A percentile compares a stretch with the other conserved stretches of the same genome.
Conservation (phyloP, 92 coral and sea anemone genomes). For the Phenganax stokvisi region DNA sequence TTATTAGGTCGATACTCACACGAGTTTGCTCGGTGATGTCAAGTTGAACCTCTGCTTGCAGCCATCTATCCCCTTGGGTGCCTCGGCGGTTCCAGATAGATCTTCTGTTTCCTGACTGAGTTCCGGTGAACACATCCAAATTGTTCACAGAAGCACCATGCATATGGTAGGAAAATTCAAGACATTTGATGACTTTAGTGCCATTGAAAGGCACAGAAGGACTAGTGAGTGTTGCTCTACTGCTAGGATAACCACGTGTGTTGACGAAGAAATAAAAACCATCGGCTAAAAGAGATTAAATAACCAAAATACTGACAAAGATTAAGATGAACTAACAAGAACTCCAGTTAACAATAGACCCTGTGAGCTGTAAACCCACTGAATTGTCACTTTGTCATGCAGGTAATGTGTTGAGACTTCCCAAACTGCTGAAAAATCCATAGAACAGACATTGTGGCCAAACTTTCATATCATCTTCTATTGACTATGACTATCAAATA, state of each 20-base stretch:
- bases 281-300: slow-evolving; percentile 46
- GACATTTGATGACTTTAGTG: slow-evolving; percentile 61
- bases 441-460: too few relatives aligned
- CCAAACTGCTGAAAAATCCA: too few relatives aligned
- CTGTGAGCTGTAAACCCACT: too few relatives aligned
- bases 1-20: slow-evolving; percentile 43
- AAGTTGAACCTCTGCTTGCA: slow-evolving; percentile 67
- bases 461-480: too few relatives aligned
- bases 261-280: slow-evolving; percentile 86
- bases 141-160: slow-evolving; percentile 86
- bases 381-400: too few relatives aligned
- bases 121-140: slow-evolving; percentile 55
- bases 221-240: slow-evolving; percentile 65
- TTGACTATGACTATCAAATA: too few relatives aligned
- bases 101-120: slow-evolving; percentile 45
- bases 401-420: too few relatives aligned
- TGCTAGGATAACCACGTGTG: slow-evolving; percentile 73
- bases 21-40: slow-evolving; percentile 49
- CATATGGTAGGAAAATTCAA: slow-evolving; percentile 93
- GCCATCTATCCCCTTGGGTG: slow-evolving; percentile 81
- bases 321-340: neutral
- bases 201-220: slow-evolving; percentile 65
- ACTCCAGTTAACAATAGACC: neutral
- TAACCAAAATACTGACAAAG: neutral
- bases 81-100: slow-evolving; percentile 62